phyloP scores from a whole-genome alignment of 2,888 invertebrate species.

The Troides oblongomaculatus region DNA sequence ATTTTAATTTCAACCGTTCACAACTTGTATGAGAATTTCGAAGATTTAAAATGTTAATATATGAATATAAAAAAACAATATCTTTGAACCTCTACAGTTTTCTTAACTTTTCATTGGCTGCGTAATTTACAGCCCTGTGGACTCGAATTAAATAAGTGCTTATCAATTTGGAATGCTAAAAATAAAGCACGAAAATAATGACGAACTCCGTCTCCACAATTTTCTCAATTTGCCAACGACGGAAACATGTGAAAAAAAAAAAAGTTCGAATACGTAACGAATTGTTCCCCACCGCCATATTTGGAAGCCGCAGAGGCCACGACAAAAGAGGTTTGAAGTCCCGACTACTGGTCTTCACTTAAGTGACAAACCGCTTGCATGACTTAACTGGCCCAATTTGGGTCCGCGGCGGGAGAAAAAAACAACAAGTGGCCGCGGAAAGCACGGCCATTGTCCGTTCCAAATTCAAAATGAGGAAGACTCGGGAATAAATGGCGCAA shows the following conservation, averaged over 20 bases:
- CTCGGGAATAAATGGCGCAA: constrained; percentile 70
- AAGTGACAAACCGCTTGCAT: constrained; percentile 63
- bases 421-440: constrained; percentile 49
- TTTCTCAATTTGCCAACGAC: constrained; percentile 64
- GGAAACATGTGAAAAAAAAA: constrained; percentile 45
- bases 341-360: constrained; percentile 70
- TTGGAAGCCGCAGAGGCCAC: constrained; percentile 47
- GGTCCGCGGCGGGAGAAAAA: constrained; percentile 38
- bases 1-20: not conserved
- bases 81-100: constrained; percentile 35
- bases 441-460: constrained; percentile 68
- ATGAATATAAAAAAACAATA: not conserved
- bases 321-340: constrained; percentile 49
- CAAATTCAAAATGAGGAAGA: constrained; percentile 77
- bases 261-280: constrained; percentile 47
- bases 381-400: constrained; percentile 66
- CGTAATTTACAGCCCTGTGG: constrained; percentile 51
- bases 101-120: constrained; percentile 47
- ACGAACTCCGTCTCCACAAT: constrained; percentile 50
- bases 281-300: constrained; percentile 57
- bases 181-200: constrained; percentile 51
- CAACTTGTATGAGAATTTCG: not conserved
- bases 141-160: constrained; percentile 52
- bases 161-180: constrained; percentile 53
- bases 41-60: not conserved